Percentiles rank a stretch among this genome's conserved stretches.
phyloP scores from a whole-genome alignment of 2,888 invertebrate species.

The Endotricha flammealis region DNA sequence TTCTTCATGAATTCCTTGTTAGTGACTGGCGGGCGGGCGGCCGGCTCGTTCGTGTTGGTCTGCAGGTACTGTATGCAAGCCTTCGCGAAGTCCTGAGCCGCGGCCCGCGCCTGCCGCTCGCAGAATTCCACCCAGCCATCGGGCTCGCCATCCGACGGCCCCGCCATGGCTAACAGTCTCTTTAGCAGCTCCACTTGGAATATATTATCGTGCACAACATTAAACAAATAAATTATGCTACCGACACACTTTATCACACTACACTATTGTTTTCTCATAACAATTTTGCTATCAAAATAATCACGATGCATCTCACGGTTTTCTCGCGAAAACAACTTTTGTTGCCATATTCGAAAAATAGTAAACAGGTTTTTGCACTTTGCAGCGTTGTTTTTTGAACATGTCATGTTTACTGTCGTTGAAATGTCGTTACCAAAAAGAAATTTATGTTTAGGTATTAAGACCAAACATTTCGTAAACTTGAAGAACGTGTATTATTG shows the following conservation, averaged over 20 bases:
- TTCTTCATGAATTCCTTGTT: conserved; percentile 89
- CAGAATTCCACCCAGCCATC: conserved; percentile 90
- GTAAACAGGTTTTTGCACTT: conserved; percentile 8
- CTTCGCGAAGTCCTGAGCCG: conserved; percentile 93
- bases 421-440: no score
- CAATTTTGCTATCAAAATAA: conserved; percentile 65
- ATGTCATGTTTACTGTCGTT: no score
- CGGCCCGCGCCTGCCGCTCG: conserved; percentile 90
- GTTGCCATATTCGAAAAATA: conserved; percentile 48
- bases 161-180: conserved; percentile 72
- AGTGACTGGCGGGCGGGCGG: conserved; percentile 79
- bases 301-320: conserved; percentile 64
- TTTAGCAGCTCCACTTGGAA: conserved; percentile 74
- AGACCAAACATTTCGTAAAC: no score
- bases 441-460: no score
- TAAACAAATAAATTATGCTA: conserved; percentile 29
- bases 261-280: conserved; percentile 37
- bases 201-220: conserved; percentile 34
- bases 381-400: no score
- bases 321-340: conserved; percentile 70
- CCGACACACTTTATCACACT: conserved; percentile 27
- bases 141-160: conserved; percentile 79
- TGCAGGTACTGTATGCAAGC: conserved; percentile 89
- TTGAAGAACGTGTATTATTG: no score
- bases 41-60: conserved; percentile 82